Base-by-base conservation (phyloP, 1,140 invertebrate genomes). In the Pogonus chalceus region DNA sequence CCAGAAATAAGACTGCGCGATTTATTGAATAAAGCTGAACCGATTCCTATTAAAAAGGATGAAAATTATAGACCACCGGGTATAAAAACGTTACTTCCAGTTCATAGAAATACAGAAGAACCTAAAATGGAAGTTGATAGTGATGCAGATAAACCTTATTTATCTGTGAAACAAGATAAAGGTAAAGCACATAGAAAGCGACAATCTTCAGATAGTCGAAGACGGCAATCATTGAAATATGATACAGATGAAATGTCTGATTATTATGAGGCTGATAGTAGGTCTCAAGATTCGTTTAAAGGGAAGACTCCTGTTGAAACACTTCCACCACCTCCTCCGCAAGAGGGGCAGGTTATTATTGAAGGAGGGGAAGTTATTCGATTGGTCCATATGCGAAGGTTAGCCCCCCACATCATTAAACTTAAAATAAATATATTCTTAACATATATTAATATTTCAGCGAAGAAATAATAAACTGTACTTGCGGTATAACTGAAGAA, bases 401-500 rank as follows among this genome's bases (percentile, higher is more conserved):
- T 7, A 31, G 26, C 14, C 7, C 4, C 4, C 14, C 26, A 14
- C 26, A 31, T 31, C 26, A 31, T 31, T 7, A 31, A 7, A 31
- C 26, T 31, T 14, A n/a, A n/a, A n/a, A n/a, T 31, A 31, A 31
- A 31, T 31, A 31, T 31, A 31, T 31, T 31, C 14, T 31, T 31
- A 31, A 7, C 14, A 7, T 31, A 14, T 31, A 31, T 31, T 4
- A 31, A 31, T 31, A 7, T 31, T 31, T 31, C 14, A 43, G 37
- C 37, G 68, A 70, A 52, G 68, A 70, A 54, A 70, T 70, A 20
- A 69, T 70, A 49, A 69, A 69, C 54, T 69, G 68, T 48, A 71
- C 67, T 0, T 69, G 69, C 70, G 59, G 80, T 10, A 74, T 78
- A 62, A 81, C 79, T 56, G 91, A 95, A 72, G 92, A 96, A 71